These are phyloP conservation scores for Gnatocerus cornutus DNA, from an alignment of 2,888 invertebrate genomes.

Conservation along the genomic window DNA sequence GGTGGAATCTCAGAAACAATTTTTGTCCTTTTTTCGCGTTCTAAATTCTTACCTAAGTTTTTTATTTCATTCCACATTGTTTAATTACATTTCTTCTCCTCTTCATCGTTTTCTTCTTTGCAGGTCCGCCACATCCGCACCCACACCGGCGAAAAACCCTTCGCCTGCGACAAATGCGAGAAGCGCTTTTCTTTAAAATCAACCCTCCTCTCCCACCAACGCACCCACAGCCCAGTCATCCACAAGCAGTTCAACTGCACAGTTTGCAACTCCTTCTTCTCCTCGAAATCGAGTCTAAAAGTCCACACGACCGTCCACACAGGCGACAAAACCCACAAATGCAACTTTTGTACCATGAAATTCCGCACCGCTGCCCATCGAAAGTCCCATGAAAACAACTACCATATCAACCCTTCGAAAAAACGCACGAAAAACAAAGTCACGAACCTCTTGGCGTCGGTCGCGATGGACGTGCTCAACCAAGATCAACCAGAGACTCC, in stretches of 20 bases:
- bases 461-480: conserved; percentile 47
- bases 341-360: conserved; percentile 75
- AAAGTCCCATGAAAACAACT: conserved; percentile 76
- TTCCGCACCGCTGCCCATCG: conserved; percentile 81
- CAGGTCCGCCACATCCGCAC: conserved; percentile 77
- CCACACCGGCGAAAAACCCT: conserved; percentile 82
- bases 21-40: too few relatives aligned
- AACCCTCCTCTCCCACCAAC: conserved; percentile 77
- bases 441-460: conserved; percentile 52
- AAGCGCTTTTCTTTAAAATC: conserved; percentile 79
- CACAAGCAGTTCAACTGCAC: conserved; percentile 76
- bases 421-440: conserved; percentile 46
- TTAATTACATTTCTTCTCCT: too few relatives aligned
- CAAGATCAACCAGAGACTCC: conserved; percentile 8
- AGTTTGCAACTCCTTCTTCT: conserved; percentile 77
- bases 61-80: too few relatives aligned
- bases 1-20: too few relatives aligned
- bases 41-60: too few relatives aligned
- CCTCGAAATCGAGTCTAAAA: conserved; percentile 79
- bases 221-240: conserved; percentile 73
- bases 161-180: conserved; percentile 73
- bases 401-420: conserved; percentile 60
- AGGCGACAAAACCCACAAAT: conserved; percentile 66
- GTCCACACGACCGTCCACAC: conserved; percentile 81
- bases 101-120: too few relatives aligned